Percentiles rank a stretch among this genome's conserved stretches.
Conservation (phyloP, 1,140 invertebrate genomes). For the Drosophila watanabei region DNA sequence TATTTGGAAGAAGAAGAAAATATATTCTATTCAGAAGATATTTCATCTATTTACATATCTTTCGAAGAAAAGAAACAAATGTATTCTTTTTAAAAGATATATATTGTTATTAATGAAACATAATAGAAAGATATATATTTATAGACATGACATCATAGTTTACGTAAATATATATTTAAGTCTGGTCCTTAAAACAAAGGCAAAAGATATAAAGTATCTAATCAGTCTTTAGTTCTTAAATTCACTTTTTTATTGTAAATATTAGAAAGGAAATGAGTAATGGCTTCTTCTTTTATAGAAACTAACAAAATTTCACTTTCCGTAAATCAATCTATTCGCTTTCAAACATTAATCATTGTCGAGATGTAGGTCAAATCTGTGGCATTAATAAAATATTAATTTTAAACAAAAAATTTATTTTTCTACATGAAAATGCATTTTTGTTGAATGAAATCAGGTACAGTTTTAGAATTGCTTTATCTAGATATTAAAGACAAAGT, state of each 20-base stretch:
- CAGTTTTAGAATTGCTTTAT: constrained; percentile 10
- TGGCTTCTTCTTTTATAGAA: background rate
- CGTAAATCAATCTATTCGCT: background rate
- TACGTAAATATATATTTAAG: background rate
- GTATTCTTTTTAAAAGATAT: background rate
- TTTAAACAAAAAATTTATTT: background rate
- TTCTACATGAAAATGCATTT: background rate
- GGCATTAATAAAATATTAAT: background rate
- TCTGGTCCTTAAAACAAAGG: constrained; percentile 1
- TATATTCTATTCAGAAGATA: background rate
- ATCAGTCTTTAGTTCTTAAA: background rate
- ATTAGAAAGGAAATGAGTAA: background rate
- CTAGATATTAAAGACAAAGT: constrained; percentile 5
- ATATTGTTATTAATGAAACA: background rate
- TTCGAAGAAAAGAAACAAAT: background rate
- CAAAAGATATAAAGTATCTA: background rate
- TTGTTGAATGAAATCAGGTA: background rate
- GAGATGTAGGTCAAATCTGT: background rate
- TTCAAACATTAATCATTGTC: background rate
- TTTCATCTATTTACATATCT: background rate
- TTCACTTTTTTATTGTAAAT: background rate
- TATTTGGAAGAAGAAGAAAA: background rate
- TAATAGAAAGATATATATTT: background rate
- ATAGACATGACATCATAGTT: background rate
- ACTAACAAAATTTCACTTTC: constrained; percentile 5